Percentiles rank a stretch among this genome's conserved stretches.
Evolutionary conservation across 1,140 invertebrate species (phyloP).

Genomic region (Stenopsyche tienmushanensis): DNA sequence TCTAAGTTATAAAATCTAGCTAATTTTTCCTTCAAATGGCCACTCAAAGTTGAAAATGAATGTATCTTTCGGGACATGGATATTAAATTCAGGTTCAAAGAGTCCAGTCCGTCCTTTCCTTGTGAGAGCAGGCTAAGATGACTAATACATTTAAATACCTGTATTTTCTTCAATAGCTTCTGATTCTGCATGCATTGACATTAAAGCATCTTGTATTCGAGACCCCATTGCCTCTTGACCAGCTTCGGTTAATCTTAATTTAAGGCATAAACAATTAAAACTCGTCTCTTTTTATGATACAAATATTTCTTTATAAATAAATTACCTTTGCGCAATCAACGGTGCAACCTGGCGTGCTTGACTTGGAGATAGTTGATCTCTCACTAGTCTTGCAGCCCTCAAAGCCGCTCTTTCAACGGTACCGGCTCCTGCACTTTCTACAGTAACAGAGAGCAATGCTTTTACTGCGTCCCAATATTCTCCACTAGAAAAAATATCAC

Average conservation of each 20-base stretch:
- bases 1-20: too few relatives aligned
- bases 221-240: slow-evolving; percentile 36
- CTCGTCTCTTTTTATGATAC: too few relatives aligned
- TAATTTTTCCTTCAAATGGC: too few relatives aligned
- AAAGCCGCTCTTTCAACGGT: slow-evolving; percentile 52
- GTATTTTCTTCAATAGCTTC: slow-evolving; percentile 14
- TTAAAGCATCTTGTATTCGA: slow-evolving; percentile 30
- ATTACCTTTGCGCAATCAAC: slow-evolving; percentile 37
- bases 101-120: too few relatives aligned
- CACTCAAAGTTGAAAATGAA: too few relatives aligned
- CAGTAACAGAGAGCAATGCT: slow-evolving; percentile 45
- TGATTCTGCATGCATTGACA: slow-evolving; percentile 24
- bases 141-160: slow-evolving; percentile 23
- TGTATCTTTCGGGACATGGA: too few relatives aligned
- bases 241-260: slow-evolving; percentile 35
- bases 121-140: too few relatives aligned
- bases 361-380: slow-evolving; percentile 46
- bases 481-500: slow-evolving; percentile 41
- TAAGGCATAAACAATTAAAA: slow-evolving; percentile 3
- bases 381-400: slow-evolving; percentile 48
- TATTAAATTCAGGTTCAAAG: too few relatives aligned
- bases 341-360: slow-evolving; percentile 33
- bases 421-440: slow-evolving; percentile 45
- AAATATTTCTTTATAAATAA: too few relatives aligned
- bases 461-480: slow-evolving; percentile 52